Evolutionary conservation across 2,888 invertebrate genomes (phyloP), one percentile per base, ranked within the genome.

Genomic region (Phaedon cochleariae): DNA sequence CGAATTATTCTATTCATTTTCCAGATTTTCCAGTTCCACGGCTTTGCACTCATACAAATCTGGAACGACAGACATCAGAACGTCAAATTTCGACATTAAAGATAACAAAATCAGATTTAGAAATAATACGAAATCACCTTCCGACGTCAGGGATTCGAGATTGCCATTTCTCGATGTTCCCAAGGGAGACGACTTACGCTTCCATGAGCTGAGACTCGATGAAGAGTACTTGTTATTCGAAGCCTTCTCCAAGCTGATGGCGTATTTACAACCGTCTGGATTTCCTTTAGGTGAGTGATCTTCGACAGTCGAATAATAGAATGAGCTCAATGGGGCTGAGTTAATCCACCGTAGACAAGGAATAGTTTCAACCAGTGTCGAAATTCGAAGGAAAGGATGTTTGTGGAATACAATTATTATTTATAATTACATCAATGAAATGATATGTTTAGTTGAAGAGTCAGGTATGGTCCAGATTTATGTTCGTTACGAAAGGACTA

Each of bases 221-320:
- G 86, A 88, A 65, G 87, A 89, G 71, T 85, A 88, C 79, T 86
- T 89, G 78, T 84, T 88, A 71, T 90, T 90, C 80, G 85, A 86
- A 74, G 88, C 88, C 79, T 86, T 90, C 78, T 87, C 90, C 10
- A 81, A 84, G 65, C 86, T 90, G 79, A 86, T 90, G 78, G 86
- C 86, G 71, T 81, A 87, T 77, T 85, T 91, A 77, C 88, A 90
- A 80, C 90, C 90, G 2, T 85, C 87, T 76, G 87, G 88, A 72
- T 87, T 90, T 82, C 90, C 90, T 66, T 81, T 86, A 62, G 90
- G 90, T 91, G 83, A 88, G 85, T 45, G 26, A 10, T 22, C 15
- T 15, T 45, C 1, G 18, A 29, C 18, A 45, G 18, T 26, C 26
- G 26, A 26, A 45, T 5, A 10, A 34, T 41, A 4, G 10, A 7